These are phyloP conservation scores for Agrochola lota DNA, from an alignment of 2,888 invertebrate species.

Conservation along the genomic window DNA sequence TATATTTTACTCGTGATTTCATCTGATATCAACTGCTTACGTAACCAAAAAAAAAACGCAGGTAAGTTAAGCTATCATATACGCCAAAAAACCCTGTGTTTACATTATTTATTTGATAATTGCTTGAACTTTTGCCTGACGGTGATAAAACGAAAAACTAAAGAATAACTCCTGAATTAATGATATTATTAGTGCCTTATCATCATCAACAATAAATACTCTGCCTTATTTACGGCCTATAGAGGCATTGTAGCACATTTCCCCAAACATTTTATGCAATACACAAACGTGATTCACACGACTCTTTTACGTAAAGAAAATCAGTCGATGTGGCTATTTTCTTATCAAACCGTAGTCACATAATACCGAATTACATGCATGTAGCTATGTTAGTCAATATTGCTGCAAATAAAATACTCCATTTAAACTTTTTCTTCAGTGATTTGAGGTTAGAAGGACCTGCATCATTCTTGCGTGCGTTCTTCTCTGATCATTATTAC, in stretches of 20 bases:
- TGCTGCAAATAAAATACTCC: not conserved
- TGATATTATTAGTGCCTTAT: not conserved
- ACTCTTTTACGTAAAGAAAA: not conserved
- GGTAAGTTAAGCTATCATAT: not conserved
- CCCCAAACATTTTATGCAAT: not conserved
- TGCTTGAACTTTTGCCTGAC: not conserved
- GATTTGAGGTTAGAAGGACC: not conserved
- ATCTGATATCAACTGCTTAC: conserved; percentile 14
- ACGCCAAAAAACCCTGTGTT: not conserved
- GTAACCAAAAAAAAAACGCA: not conserved
- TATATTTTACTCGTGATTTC: not conserved
- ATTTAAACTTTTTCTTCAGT: not conserved
- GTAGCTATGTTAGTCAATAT: not conserved
- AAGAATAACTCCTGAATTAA: not conserved
- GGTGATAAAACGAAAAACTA: not conserved
- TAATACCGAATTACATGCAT: not conserved
- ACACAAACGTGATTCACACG: no score
- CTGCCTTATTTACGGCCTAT: not conserved
- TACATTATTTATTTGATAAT: not conserved
- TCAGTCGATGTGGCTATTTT: conserved; percentile 8
- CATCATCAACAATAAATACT: not conserved
- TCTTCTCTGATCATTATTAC: not conserved
- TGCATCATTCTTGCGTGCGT: not conserved
- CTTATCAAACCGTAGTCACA: not conserved
- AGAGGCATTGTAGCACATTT: not conserved